These are phyloP conservation scores for Orthosia cruda DNA, from an alignment of 2,888 invertebrate species.

Conservation along the genomic window DNA sequence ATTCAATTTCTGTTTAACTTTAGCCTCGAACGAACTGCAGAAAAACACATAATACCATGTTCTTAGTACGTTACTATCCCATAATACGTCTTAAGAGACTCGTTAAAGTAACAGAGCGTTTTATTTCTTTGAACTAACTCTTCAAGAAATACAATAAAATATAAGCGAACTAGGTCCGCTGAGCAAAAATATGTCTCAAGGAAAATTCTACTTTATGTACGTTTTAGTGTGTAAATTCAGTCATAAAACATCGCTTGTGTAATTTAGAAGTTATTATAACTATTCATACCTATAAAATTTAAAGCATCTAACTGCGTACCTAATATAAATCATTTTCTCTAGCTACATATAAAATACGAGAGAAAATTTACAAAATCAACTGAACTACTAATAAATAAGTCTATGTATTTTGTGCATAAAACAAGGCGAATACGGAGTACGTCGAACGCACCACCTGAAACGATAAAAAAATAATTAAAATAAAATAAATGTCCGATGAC, in stretches of 20 bases:
- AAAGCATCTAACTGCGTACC: not conserved
- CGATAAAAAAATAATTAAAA: slow-evolving; percentile 55
- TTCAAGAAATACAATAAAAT: slow-evolving; percentile 50
- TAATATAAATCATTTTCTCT: not conserved
- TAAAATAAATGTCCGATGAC: slow-evolving; percentile 55
- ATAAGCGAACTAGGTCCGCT: slow-evolving; percentile 24
- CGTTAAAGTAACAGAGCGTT: slow-evolving; percentile 58
- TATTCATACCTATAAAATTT: not conserved
- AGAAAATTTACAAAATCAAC: not conserved
- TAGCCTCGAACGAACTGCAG: slow-evolving; percentile 29
- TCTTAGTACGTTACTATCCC: slow-evolving; percentile 36
- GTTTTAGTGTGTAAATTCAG: not conserved
- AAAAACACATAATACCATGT: slow-evolving; percentile 31
- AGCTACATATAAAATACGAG: not conserved
- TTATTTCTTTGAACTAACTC: slow-evolving; percentile 54
- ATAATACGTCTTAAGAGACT: slow-evolving; percentile 57
- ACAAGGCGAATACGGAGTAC: slow-evolving; percentile 86
- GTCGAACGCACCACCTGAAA: slow-evolving; percentile 86
- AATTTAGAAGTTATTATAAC: not conserved
- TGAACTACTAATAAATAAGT: not conserved
- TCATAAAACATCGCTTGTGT: not conserved
- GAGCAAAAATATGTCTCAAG: slow-evolving; percentile 3
- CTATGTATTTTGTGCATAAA: slow-evolving; percentile 82
- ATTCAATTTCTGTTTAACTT: slow-evolving; percentile 30
- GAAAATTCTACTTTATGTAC: slow-evolving; percentile 4